Evolutionary conservation across 2,888 invertebrate species (phyloP).

Genomic region (Eumacrocentrus americanus): DNA sequence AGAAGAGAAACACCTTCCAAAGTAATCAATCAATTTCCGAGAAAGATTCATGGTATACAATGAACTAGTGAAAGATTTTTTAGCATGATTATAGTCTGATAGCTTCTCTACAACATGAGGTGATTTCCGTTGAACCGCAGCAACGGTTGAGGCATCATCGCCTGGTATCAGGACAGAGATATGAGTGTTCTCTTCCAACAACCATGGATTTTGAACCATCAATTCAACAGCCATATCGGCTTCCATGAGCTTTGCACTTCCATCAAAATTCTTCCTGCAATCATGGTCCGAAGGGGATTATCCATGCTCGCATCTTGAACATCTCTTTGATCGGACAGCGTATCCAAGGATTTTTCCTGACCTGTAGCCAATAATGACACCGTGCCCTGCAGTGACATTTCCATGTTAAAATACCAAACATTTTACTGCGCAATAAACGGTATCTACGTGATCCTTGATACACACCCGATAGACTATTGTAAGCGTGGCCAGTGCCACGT

Average conservation of each 20-base stretch:
- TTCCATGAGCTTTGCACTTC: conserved; percentile 39
- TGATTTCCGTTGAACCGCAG: conserved; percentile 30
- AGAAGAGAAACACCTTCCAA: conserved; percentile 18
- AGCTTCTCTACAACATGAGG: conserved; percentile 23
- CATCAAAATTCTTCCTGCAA: conserved; percentile 35
- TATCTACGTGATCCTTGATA: neutral
- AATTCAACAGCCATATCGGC: conserved; percentile 34
- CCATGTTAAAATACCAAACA: neutral
- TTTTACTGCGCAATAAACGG: neutral
- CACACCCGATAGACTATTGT: neutral
- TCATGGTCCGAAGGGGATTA: conserved; percentile 27
- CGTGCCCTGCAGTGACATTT: conserved; percentile 1
- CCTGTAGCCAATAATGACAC: conserved; percentile 23
- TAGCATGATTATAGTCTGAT: conserved; percentile 32
- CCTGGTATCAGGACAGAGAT: conserved; percentile 33
- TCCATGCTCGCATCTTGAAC: conserved; percentile 12
- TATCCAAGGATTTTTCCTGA: conserved; percentile 25
- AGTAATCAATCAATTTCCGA: conserved; percentile 26
- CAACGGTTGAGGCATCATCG: conserved; percentile 36
- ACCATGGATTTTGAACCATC: conserved; percentile 25
- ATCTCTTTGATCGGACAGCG: conserved; percentile 20
- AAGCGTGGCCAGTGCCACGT: neutral
- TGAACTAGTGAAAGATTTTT: conserved; percentile 16
- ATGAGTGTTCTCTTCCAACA: conserved; percentile 30
- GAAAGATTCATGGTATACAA: conserved; percentile 25